phyloP scores from a whole-genome alignment of 1,140 invertebrate species.

The Pseudomyrmex sp. region DNA sequence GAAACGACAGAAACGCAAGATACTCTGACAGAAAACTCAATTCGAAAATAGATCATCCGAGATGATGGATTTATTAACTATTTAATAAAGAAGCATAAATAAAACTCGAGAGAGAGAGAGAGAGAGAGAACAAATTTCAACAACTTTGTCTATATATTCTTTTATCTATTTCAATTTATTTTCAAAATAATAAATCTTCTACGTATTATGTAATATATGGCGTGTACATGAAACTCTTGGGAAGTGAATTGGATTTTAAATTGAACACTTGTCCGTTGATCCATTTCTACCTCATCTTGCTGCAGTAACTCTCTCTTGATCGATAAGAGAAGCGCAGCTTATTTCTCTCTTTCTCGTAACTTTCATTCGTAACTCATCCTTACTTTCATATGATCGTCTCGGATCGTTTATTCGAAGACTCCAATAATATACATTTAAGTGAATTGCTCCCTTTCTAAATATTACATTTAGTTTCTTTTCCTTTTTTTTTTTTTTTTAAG shows the following conservation, averaged over 20 bases:
- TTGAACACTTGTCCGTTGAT: constrained; percentile 45
- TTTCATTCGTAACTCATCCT: background rate
- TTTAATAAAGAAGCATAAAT: background rate
- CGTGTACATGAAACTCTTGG: background rate
- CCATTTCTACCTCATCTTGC: constrained; percentile 17
- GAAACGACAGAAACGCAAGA: background rate
- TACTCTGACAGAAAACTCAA: background rate
- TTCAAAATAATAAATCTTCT: constrained; percentile 46
- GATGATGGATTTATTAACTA: background rate
- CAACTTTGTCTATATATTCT: background rate
- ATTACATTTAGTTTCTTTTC: too few species aligned
- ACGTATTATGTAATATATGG: constrained; percentile 31
- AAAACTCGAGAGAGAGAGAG: background rate
- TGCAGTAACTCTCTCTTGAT: constrained; percentile 24
- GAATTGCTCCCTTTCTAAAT: too few species aligned
- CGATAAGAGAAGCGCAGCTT: constrained; percentile 10
- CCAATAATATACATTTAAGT: background rate
- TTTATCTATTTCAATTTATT: background rate
- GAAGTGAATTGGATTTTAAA: constrained; percentile 49
- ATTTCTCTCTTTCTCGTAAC: constrained; percentile 21
- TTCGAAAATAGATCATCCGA: constrained; percentile 1
- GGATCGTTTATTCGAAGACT: background rate
- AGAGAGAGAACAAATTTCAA: too few species aligned
- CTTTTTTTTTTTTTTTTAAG: too few species aligned
- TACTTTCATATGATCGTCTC: background rate